phyloP scores from a whole-genome alignment of 1,140 invertebrate genomes.

The Tetranychus urticae region DNA sequence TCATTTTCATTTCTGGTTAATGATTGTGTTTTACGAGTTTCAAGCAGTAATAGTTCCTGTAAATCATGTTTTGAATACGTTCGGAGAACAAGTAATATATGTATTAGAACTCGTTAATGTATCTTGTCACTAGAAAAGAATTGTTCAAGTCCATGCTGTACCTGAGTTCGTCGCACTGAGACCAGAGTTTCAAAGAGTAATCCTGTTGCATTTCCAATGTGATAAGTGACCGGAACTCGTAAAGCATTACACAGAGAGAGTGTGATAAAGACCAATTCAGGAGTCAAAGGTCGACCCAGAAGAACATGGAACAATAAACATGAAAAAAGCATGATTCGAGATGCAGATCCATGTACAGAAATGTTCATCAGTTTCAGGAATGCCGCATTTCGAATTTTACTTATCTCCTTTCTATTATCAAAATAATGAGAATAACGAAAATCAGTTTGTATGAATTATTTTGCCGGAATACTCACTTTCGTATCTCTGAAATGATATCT shows the following conservation, averaged over 20 bases:
- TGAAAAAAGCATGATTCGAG: background rate
- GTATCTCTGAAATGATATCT: constrained; percentile 30
- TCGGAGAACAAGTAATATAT: too few species aligned
- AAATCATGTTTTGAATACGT: too few species aligned
- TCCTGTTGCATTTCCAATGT: background rate
- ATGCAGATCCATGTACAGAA: background rate
- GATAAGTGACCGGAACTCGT: background rate
- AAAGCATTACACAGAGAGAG: background rate
- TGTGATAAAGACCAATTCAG: background rate
- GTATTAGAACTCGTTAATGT: too few species aligned
- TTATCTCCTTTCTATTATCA: background rate
- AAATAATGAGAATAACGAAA: background rate
- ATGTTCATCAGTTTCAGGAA: background rate
- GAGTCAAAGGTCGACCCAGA: background rate
- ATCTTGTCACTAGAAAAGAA: too few species aligned
- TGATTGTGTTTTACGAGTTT: too few species aligned
- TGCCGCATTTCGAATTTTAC: background rate
- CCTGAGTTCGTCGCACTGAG: background rate
- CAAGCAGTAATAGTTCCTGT: too few species aligned
- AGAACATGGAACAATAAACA: background rate
- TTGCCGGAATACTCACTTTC: constrained; percentile 16
- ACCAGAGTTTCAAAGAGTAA: background rate
- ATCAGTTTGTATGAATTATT: background rate
- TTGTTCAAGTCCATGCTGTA: background rate
- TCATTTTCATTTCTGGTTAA: too few species aligned